Base-by-base conservation (phyloP, 2,888 invertebrate genomes). In the Mayetiola destructor region DNA sequence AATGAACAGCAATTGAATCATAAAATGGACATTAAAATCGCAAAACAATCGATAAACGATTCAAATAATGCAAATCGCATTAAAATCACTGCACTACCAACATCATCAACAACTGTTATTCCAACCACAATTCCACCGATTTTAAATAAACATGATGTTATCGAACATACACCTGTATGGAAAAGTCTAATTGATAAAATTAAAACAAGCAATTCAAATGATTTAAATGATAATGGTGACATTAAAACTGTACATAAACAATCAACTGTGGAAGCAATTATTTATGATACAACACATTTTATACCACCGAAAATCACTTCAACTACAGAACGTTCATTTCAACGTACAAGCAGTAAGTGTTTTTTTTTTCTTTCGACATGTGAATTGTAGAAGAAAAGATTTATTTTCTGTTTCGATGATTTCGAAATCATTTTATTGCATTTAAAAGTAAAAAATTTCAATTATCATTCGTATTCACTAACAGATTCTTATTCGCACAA, bases 51-150 rank as follows among this genome's bases (percentile, higher is more conserved):
- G 27, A 23, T n/a, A n/a, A 9, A 48, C 9, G 37, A 12, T 14
- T n/a, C 37, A 37, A 37, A 4, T 4, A 5, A 37, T 12, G 14
- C 37, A 37, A 14, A 18, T 18, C 39, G n/a, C n/a, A n/a, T n/a
- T n/a, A n/a, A n/a, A 39, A 10, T 16, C 18, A 39, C 16, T 6
- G n/a, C 18, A 39, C 18, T 20, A 39, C 3, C 18, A 39, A n/a
- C 39, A 39, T 6, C 39, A 39, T 5, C 18, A 14, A 6, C 48
- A 27, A 48, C 48, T 3, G 48, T 48, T 23, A 48, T 48, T 23
- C 23, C 42, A 42, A 42, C 23, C 23, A 48, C 48, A 2, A 23
- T 27, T 27, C 48, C 48, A 48, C 48, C 48, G 48, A 48, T 48
- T 48, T 2, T 27, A 27, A 48, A 27, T 48, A 27, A 23, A n/a